Percentiles rank a stretch among this genome's conserved stretches.
Conservation (phyloP, 2,797 vertebrate species). For the Lacerta bilineata region DNA sequence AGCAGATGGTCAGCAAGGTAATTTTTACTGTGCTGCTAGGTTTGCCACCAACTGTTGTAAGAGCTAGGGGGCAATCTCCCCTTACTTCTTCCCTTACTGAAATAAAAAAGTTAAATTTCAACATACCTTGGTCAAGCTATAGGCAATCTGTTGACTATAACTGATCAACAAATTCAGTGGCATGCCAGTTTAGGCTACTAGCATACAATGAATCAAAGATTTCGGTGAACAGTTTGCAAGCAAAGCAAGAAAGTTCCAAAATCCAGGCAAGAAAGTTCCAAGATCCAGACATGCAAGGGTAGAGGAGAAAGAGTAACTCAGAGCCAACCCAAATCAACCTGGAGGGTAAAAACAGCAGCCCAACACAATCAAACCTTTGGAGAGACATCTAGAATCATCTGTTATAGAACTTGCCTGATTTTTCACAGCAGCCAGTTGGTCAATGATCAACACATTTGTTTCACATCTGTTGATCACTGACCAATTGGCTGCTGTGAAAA, state of each 20-base stretch:
- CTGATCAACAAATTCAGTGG: background rate
- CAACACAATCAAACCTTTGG: background rate
- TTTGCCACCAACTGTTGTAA: background rate
- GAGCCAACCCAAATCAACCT: background rate
- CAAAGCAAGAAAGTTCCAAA: background rate
- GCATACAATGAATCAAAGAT: background rate
- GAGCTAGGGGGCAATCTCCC: background rate
- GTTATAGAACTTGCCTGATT: background rate
- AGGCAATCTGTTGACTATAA: background rate
- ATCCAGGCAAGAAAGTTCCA: background rate
- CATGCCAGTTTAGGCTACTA: background rate
- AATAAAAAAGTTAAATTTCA: background rate
- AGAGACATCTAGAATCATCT: background rate
- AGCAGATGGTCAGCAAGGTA: background rate
- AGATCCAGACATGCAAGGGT: background rate
- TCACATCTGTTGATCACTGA: no score
- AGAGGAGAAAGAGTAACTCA: background rate
- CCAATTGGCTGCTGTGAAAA: no score
- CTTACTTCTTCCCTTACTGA: background rate
- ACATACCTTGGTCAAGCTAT: background rate
- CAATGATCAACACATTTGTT: background rate
- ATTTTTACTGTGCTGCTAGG: background rate
- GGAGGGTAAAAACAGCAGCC: background rate
- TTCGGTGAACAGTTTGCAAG: background rate
- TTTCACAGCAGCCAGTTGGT: background rate